Conservation (phyloP, 2,113 vertebrate genomes). For the Psammodynastes pulverulentus region DNA sequence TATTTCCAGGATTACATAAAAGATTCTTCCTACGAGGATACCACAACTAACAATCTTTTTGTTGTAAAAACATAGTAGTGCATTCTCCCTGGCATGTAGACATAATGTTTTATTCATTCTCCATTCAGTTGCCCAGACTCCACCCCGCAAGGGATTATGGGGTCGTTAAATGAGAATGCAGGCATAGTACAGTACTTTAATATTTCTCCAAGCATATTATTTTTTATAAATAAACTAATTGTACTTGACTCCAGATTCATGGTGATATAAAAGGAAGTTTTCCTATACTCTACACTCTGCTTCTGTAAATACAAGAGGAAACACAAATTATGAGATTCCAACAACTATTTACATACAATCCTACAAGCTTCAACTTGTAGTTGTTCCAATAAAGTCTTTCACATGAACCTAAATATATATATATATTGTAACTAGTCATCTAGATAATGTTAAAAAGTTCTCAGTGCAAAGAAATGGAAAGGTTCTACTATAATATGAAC, state of each 20-base stretch:
- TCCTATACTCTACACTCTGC: not conserved
- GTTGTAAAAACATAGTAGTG: no score
- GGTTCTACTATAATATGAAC: not conserved
- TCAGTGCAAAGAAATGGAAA: not conserved
- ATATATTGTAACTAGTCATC: not conserved
- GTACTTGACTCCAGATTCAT: not conserved
- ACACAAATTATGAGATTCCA: not conserved
- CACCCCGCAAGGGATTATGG: no score
- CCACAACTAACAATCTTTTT: no score
- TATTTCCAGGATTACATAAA: no score
- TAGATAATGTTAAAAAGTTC: not conserved
- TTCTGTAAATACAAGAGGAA: not conserved
- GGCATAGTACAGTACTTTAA: no score
- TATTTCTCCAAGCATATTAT: no score
- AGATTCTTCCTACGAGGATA: no score
- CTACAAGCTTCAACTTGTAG: not conserved
- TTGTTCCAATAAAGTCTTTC: not conserved
- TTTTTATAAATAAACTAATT: no score
- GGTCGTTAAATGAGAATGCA: no score
- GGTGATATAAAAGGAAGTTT: not conserved
- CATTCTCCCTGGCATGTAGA: no score
- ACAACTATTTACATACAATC: not conserved
- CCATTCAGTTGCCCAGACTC: no score
- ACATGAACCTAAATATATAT: not conserved
- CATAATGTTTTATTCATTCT: no score